Evolutionary conservation across 1,140 invertebrate species (phyloP).

Genomic region (Druon quercuslanigerum): DNA sequence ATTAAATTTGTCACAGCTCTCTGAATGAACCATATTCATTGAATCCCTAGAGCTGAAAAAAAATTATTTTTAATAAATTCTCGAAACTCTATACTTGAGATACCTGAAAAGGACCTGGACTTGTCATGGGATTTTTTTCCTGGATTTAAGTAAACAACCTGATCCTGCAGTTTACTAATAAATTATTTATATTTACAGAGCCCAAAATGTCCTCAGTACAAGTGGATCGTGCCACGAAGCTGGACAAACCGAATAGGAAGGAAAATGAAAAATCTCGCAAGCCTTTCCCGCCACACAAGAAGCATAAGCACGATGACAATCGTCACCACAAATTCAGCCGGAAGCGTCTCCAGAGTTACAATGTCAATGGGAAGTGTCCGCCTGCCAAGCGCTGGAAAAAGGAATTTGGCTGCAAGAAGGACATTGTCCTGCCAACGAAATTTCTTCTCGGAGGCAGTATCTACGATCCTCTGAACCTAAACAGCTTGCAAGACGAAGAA

Average conservation of each 20-base stretch:
- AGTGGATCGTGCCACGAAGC: slow-evolving; percentile 63
- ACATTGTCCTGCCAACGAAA: slow-evolving; percentile 87
- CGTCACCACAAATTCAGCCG: slow-evolving; percentile 72
- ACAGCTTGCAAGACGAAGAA: slow-evolving; percentile 92
- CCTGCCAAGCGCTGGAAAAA: slow-evolving; percentile 83
- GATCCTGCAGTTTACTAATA: not conserved
- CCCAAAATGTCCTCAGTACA: slow-evolving; percentile 63
- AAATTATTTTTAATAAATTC: no score
- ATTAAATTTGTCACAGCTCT: no score
- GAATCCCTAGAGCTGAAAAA: no score
- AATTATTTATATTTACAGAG: slow-evolving; percentile 39
- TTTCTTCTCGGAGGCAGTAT: slow-evolving; percentile 97
- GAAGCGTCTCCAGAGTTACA: slow-evolving; percentile 77
- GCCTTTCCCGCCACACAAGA: slow-evolving; percentile 63
- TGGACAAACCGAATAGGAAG: slow-evolving; percentile 61
- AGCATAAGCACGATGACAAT: slow-evolving; percentile 71
- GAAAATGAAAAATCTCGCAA: slow-evolving; percentile 68
- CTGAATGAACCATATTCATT: no score
- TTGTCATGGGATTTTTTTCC: no score
- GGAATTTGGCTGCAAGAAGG: slow-evolving; percentile 67
- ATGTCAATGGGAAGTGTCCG: slow-evolving; percentile 71
- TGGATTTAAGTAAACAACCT: no score
- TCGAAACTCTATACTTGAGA: no score
- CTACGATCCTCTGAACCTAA: slow-evolving; percentile 94
- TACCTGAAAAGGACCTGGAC: no score